Base-by-base conservation (phyloP, 1,140 invertebrate species). In the Ylistrum balloti region DNA sequence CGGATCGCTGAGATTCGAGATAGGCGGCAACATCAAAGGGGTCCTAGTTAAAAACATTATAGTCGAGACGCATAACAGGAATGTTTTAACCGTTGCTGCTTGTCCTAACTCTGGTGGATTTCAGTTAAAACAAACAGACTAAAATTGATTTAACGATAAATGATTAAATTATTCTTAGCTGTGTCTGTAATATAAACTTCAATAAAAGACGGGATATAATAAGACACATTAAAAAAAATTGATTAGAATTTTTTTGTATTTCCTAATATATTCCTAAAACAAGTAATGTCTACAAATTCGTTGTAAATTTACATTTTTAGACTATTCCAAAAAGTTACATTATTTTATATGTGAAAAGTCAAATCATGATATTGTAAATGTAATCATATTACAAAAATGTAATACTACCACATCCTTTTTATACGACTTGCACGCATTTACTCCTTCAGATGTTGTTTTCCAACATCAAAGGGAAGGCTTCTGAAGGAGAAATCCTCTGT, bases 11-110 rank as follows among this genome's bases (percentile, higher is more conserved):
- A 92, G 92, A 94, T 94, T 92, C 91, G 91, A 92, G 93, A 93
- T 93, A 92, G 91, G 92, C 93, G 92, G 91, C 87, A 41, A 94
- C 92, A 94, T 94, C 93, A 95, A 95, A 94, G 94, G 92, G 87
- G 86, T 86, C 85, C 90, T 48, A 89, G 87, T 91, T 92, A 90
- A 94, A 94, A 94, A 94, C 94, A 94, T 94, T 90, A 92, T 92
- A 93, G 93, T 93, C 92, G 92, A 93, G 91, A 92, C 94, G 92
- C 93, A 93, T 93, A 93, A 92, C 91, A 93, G 91, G 92, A 94
- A 93, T 94, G 93, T 89, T 92, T 90, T 87, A 88, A 92, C 33
- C 86, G 56, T 74, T 74, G 56, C n/a, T 74, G 56, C 56, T 11
- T 74, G 56, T 74, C 56, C n/a, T 28, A 74, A 74, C 56, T 74